A percentile compares a stretch with the other conserved stretches of the same genome.
Conservation (phyloP, 1,140 invertebrate genomes). For the Phortica variegata region DNA sequence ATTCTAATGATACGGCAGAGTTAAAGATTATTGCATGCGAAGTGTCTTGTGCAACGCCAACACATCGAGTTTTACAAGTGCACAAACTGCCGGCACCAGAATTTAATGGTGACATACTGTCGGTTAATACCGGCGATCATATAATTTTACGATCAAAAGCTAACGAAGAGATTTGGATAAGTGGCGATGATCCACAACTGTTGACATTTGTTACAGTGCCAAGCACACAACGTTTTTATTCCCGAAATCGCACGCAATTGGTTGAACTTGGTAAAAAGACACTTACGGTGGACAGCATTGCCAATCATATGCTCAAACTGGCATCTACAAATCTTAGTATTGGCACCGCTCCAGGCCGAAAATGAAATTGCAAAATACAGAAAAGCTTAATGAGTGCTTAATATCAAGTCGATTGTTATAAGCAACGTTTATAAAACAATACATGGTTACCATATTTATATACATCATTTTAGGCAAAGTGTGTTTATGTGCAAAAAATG, state of each 20-base stretch:
- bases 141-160: slow-evolving; percentile 27
- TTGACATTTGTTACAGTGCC: slow-evolving; percentile 34
- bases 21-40: slow-evolving; percentile 43
- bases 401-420: too few relatives aligned
- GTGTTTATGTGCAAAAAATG: too few relatives aligned
- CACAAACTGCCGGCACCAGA: slow-evolving; percentile 31
- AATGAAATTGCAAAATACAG: too few relatives aligned
- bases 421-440: too few relatives aligned
- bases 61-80: slow-evolving; percentile 35
- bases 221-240: slow-evolving; percentile 33
- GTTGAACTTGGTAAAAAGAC: slow-evolving; percentile 28
- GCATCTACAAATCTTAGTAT: too few relatives aligned
- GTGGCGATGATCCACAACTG: slow-evolving; percentile 30
- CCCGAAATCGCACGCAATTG: slow-evolving; percentile 34
- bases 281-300: slow-evolving; percentile 37
- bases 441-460: too few relatives aligned
- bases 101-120: slow-evolving; percentile 22
- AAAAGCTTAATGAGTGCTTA: too few relatives aligned
- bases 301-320: slow-evolving; percentile 42
- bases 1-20: slow-evolving; percentile 13
- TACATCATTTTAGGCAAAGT: too few relatives aligned
- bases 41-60: slow-evolving; percentile 36
- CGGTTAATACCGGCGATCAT: slow-evolving; percentile 44
- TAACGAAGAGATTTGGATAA: slow-evolving; percentile 44
- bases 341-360: too few relatives aligned